A percentile compares a stretch with the other conserved stretches of the same genome.
phyloP scores from a whole-genome alignment of 2,888 invertebrate species.

The Tetheella fluctuosa region DNA sequence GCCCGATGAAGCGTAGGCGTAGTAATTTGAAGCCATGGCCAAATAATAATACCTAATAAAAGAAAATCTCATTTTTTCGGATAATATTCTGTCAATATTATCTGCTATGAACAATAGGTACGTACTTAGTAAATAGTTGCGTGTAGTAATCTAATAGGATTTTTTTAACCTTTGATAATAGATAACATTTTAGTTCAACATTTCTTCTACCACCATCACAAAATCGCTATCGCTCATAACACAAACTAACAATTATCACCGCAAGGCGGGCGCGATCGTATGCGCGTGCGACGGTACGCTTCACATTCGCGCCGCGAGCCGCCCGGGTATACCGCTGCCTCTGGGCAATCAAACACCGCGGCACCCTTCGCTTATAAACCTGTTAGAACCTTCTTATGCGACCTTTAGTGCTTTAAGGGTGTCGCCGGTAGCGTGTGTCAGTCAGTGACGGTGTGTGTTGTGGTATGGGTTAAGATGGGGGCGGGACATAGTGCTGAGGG shows the following conservation, averaged over 20 bases:
- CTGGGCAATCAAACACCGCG: slow-evolving; percentile 51
- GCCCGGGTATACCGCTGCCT: slow-evolving; percentile 67
- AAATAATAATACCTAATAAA: too few relatives aligned
- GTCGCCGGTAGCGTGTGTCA: slow-evolving; percentile 67
- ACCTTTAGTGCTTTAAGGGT: slow-evolving; percentile 47
- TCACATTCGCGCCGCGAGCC: slow-evolving; percentile 77
- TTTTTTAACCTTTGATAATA: too few relatives aligned
- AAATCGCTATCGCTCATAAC: slow-evolving; percentile 52
- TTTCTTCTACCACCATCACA: background rate
- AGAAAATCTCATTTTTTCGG: too few relatives aligned
- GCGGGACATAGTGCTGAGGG: slow-evolving; percentile 81
- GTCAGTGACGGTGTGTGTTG: slow-evolving; percentile 76
- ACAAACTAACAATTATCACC: slow-evolving; percentile 65
- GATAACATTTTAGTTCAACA: too few relatives aligned
- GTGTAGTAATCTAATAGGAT: too few relatives aligned
- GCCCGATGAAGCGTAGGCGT: too few relatives aligned
- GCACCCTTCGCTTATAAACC: slow-evolving; percentile 41
- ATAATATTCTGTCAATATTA: too few relatives aligned
- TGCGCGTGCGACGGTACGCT: slow-evolving; percentile 77
- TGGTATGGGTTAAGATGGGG: slow-evolving; percentile 80
- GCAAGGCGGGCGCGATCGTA: slow-evolving; percentile 60
- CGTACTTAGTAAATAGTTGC: too few relatives aligned
- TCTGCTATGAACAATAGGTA: too few relatives aligned
- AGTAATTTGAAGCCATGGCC: too few relatives aligned
- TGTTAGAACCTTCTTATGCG: slow-evolving; percentile 24